Evolutionary conservation across 2,113 vertebrate genomes (phyloP).

Genomic region (Thalassoma bifasciatum): DNA sequence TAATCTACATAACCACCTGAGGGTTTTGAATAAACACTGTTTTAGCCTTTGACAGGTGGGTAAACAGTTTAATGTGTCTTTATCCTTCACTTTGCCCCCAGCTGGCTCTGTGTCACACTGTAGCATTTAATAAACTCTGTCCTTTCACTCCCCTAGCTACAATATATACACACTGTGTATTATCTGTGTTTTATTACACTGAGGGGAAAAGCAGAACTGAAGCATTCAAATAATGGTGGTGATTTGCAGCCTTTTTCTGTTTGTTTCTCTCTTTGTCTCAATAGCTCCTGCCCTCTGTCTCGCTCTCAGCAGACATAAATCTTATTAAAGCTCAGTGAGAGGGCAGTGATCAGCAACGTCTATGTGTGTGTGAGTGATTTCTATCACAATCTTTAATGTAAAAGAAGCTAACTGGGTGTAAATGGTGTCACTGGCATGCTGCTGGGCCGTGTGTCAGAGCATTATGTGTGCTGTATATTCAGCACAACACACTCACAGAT

Average conservation of each 20-base stretch:
- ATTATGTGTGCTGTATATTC: constrained; percentile 64
- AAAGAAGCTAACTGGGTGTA: constrained; percentile 20
- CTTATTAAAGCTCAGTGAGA: constrained; percentile 61
- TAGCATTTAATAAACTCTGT: constrained; percentile 11
- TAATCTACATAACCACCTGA: constrained; percentile 3
- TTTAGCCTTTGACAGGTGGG: constrained; percentile 18
- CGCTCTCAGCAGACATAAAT: constrained; percentile 54
- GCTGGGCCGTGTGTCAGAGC: constrained; percentile 70
- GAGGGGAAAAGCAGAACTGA: constrained; percentile 6
- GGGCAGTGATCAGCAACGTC: constrained; percentile 32
- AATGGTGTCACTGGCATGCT: constrained; percentile 66
- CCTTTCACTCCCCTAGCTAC: neutral
- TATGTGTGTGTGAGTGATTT: constrained; percentile 11
- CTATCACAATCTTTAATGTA: neutral
- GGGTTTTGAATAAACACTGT: constrained; percentile 1
- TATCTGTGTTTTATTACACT: constrained; percentile 1
- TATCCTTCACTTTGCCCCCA: neutral
- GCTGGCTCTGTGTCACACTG: constrained; percentile 19
- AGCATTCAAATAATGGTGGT: constrained; percentile 35
- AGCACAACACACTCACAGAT: constrained; percentile 1
- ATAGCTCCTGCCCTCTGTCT: constrained; percentile 35
- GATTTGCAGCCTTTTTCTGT: constrained; percentile 31
- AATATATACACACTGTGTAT: constrained; percentile 7
- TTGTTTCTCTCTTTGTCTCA: constrained; percentile 51
- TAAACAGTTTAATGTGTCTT: constrained; percentile 32